phyloP scores from a whole-genome alignment of 2,797 vertebrate species.

The Leuciscus waleckii region DNA sequence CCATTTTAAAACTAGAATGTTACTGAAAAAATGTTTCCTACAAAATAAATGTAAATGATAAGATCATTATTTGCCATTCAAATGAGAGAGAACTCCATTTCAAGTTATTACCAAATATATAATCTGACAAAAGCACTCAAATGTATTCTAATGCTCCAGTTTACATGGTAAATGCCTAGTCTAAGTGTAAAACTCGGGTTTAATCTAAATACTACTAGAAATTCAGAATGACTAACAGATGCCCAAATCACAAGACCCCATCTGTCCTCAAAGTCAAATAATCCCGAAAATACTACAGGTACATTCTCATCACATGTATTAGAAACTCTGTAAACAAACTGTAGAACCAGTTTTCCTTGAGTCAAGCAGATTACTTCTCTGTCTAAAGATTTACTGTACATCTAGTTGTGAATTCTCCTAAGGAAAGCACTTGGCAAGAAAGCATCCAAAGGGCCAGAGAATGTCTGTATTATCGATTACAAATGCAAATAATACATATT shows the following conservation, averaged over 20 bases:
- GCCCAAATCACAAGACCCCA: neutral
- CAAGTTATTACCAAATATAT: neutral
- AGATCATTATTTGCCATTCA: neutral
- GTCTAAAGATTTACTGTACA: neutral
- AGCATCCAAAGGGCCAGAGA: neutral
- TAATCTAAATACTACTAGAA: neutral
- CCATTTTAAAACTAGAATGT: neutral
- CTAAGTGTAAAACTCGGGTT: neutral
- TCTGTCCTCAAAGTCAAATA: neutral
- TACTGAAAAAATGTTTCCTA: neutral
- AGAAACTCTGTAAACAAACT: neutral
- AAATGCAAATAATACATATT: neutral
- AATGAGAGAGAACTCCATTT: neutral
- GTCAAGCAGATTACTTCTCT: neutral
- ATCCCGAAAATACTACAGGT: no score
- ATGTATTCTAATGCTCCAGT: neutral
- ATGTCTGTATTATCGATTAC: neutral
- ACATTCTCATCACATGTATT: neutral
- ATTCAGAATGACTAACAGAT: neutral
- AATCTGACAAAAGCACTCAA: neutral
- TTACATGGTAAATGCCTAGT: neutral
- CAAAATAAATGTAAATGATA: neutral
- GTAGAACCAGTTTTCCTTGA: no score
- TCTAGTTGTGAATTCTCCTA: neutral
- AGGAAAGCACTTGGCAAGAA: neutral